Conservation (phyloP, 1,140 invertebrate genomes). For the Zaprionus kolodkinae region DNA sequence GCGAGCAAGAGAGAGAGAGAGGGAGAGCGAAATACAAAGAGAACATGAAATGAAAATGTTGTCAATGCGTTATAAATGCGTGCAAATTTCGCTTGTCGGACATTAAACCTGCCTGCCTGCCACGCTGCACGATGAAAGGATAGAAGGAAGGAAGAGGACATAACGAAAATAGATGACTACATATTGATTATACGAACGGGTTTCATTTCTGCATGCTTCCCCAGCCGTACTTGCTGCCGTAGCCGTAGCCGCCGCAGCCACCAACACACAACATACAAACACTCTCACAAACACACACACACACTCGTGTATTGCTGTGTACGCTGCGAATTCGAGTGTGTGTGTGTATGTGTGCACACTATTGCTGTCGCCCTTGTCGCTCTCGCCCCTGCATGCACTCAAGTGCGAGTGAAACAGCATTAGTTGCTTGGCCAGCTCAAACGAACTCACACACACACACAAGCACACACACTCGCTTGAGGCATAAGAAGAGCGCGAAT, state of each 20-base stretch:
- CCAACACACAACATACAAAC: conserved; percentile 16
- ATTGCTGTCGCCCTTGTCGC: conserved; percentile 37
- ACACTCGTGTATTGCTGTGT: background rate
- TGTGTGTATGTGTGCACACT: background rate
- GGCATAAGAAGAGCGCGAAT: conserved; percentile 25
- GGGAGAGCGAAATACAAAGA: conserved; percentile 17
- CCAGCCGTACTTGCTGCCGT: too few relatives aligned
- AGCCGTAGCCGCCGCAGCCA: conserved; percentile 25
- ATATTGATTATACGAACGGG: conserved; percentile 79
- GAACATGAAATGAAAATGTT: conserved; percentile 46
- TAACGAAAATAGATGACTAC: conserved; percentile 64
- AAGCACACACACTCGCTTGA: background rate
- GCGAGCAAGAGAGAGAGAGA: background rate
- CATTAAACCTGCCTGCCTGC: conserved; percentile 43
- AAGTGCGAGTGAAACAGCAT: conserved; percentile 34
- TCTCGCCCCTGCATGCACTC: background rate
- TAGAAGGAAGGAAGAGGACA: conserved; percentile 15
- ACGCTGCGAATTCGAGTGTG: conserved; percentile 28
- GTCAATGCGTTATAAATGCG: conserved; percentile 44
- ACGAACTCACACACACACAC: conserved; percentile 11
- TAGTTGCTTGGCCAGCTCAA: conserved; percentile 21
- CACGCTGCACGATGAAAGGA: background rate
- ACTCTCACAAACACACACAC: background rate
- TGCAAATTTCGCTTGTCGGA: conserved; percentile 50
- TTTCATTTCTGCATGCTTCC: conserved; percentile 61